phyloP scores from a whole-genome alignment of 2,113 vertebrate species.

The Sarotherodon lohbergeri region DNA sequence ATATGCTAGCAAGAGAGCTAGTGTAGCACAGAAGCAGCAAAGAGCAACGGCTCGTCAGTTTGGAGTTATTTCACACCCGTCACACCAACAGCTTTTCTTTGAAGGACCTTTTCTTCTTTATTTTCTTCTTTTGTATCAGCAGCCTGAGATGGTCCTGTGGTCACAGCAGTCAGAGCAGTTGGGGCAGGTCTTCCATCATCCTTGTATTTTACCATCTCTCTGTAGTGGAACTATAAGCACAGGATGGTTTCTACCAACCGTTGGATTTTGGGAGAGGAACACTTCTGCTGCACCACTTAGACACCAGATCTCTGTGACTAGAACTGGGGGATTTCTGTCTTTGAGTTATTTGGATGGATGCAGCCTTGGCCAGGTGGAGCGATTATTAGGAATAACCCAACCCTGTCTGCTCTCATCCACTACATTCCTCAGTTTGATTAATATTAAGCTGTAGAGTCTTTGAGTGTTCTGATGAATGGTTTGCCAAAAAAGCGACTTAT shows the following conservation, averaged over 20 bases:
- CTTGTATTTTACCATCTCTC: background rate
- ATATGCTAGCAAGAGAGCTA: background rate
- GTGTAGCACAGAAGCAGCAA: background rate
- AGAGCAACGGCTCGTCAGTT: background rate
- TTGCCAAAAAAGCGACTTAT: background rate
- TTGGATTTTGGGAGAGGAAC: background rate
- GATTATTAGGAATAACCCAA: background rate
- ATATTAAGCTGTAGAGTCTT: background rate
- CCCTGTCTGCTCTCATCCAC: background rate
- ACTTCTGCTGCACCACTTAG: background rate
- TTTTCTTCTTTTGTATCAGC: background rate
- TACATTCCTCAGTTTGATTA: background rate
- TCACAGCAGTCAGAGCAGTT: background rate
- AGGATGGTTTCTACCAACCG: background rate
- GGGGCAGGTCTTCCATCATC: background rate
- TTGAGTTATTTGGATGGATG: background rate
- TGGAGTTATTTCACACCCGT: background rate
- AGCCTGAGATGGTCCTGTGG: no score
- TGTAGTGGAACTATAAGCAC: background rate
- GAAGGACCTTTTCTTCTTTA: background rate
- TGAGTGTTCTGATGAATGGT: background rate
- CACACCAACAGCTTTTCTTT: background rate
- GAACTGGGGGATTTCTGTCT: background rate
- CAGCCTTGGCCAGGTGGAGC: background rate
- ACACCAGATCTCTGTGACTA: background rate